Conservation (phyloP, 2,888 invertebrate species). For the Drosophila tanythrix region DNA sequence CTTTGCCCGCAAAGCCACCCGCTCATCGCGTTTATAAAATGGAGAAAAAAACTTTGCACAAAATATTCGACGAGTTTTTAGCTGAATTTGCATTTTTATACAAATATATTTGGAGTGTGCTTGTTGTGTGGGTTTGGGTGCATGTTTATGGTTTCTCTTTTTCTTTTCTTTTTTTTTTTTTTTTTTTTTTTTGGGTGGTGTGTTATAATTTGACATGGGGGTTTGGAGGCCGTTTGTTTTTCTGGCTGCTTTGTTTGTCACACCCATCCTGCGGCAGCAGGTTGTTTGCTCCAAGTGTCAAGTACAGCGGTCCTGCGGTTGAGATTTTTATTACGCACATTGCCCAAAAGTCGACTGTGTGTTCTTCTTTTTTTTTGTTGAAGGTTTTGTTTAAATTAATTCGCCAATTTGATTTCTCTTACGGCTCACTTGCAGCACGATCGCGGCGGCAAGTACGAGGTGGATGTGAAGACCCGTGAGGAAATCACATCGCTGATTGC, state of each 20-base stretch:
- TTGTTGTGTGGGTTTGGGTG: constrained; percentile 44
- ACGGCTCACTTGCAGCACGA: constrained; percentile 88
- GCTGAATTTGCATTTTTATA: constrained; percentile 83
- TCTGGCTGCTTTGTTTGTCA: constrained; percentile 57
- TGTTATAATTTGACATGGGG: constrained; percentile 26
- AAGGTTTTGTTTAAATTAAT: constrained; percentile 31
- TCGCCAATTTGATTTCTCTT: constrained; percentile 12
- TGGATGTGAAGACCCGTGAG: constrained; percentile 95
- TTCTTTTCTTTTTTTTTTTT: no score
- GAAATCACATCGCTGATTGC: constrained; percentile 99
- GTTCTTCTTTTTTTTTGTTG: constrained; percentile 7
- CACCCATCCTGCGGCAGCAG: constrained; percentile 14
- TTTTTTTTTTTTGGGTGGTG: not conserved
- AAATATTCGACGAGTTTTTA: constrained; percentile 79
- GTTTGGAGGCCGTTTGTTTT: constrained; percentile 57
- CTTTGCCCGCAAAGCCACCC: constrained; percentile 32
- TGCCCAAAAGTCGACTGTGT: constrained; percentile 42
- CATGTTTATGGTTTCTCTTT: constrained; percentile 2
- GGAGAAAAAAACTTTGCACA: constrained; percentile 61
- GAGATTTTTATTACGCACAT: constrained; percentile 58
- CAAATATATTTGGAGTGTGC: constrained; percentile 81
- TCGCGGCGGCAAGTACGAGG: constrained; percentile 88
- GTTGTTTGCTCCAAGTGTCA: constrained; percentile 59
- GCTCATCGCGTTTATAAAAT: constrained; percentile 58
- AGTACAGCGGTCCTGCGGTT: constrained; percentile 62